Base-by-base conservation (phyloP, 2,797 vertebrate genomes). In the Clarias fuscus region DNA sequence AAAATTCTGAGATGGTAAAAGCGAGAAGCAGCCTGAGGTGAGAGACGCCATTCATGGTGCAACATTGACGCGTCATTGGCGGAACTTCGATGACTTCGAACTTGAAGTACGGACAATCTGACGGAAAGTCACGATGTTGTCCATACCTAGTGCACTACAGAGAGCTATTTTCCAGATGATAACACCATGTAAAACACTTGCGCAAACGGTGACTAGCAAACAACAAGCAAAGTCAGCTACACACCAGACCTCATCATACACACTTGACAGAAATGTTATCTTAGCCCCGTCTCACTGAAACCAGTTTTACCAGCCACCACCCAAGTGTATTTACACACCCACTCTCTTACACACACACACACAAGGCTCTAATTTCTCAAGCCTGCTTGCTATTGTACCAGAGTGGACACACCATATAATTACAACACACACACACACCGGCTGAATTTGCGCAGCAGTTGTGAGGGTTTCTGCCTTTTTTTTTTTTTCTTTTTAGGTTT, bases 261-360 rank as follows among this genome's bases (percentile, higher is more conserved):
- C 20, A 77, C 22, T 0, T 2, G 3, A 56, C n/a, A 24, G 65
- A 71, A 84, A 79, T 53, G 27, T 79, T 80, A 79, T 73, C 82
- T 80, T 73, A 59, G 64, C 13, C 3, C 5, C 8, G 58, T 72
- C 58, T 79, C 30, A 72, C 58, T 22, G 15, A 87, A 87, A 87
- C 86, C 86, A 22, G 86, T 87, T 87, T 68, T 27, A 53, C 82
- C 3, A n/a, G 86, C n/a, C 86, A 56, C 82, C 76, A 64, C 82
- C 75, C 82, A 65, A 53, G 64, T 53, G 53, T 77, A 58, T 83
- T 61, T 65, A 86, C 72, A 70, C 86, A 65, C 67, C 37, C 81
- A 24, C 65, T 7, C 81, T 7, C 82, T 7, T 33, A 64, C 78
- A 40, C 59, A 78, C 76, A 40, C 75, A n/a, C 75, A 82, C 68